Base-by-base conservation (phyloP, 1,140 invertebrate genomes). In the Archivesica marissinica region DNA sequence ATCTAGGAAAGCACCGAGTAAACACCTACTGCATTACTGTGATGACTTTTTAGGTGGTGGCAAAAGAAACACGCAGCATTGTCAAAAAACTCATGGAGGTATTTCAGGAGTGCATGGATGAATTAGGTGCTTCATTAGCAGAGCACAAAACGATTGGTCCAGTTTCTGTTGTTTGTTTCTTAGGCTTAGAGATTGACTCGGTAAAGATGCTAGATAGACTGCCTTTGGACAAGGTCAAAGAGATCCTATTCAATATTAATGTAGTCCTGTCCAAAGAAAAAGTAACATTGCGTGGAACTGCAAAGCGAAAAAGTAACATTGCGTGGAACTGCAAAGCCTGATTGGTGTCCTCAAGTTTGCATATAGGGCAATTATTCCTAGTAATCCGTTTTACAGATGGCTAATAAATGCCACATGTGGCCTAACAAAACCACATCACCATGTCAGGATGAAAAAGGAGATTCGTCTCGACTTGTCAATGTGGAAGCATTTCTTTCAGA, bases 301-400 rank as follows among this genome's bases (percentile, higher is more conserved):
- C n/a, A n/a, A n/a, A n/a, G n/a, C n/a, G n/a, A n/a, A n/a, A n/a
- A n/a, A n/a, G n/a, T n/a, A n/a, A n/a, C n/a, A n/a, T n/a, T n/a
- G n/a, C 17, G 44, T 44, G 25, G 77, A 84, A 52, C 30, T 85
- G 44, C 80, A 88, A 66, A 75, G 59, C 23, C 38, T 88, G n/a
- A 84, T 86, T 25, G 88, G 52, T 17, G n/a, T 59, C 7, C 38
- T 86, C n/a, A 87, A 80, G 64, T 87, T 88, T 68, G 72, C 54
- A 33, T 77, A 28, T 52, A 64, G 75, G 50, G 87, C 85, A 15
- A 44, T 87, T 3, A 33, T 47, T 20, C 17, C 61, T 20, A 80
- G 87, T 0, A 38, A 78, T 3, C 41, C 86, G 13, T 89, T 89
- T 66, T 50, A 20, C n/a, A 54, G 82, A 9, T 52, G 76, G 4